Percentiles rank a stretch among this genome's conserved stretches.
Conservation (phyloP, 2,797 vertebrate species). For the Carapus acus region DNA sequence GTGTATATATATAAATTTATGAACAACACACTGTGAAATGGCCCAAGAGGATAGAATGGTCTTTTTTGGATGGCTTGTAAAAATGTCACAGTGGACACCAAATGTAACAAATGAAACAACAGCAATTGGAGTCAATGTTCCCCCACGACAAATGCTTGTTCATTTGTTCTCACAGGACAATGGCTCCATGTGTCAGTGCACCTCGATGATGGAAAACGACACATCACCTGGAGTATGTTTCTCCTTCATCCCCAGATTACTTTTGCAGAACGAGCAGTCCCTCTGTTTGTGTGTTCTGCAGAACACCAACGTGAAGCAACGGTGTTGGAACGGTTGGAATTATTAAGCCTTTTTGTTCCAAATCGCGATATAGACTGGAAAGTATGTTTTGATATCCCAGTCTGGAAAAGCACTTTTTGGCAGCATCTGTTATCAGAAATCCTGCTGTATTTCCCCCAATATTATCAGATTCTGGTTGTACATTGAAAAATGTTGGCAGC, state of each 20-base stretch:
- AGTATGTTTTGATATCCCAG: conserved; percentile 26
- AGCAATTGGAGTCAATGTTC: conserved; percentile 7
- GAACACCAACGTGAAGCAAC: too few relatives aligned
- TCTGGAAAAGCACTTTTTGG: conserved; percentile 14
- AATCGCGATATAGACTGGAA: conserved; percentile 9
- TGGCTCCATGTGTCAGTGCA: conserved; percentile 9
- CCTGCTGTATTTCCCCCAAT: not conserved
- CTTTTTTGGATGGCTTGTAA: not conserved
- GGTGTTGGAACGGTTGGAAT: conserved; percentile 25
- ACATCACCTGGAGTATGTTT: conserved; percentile 25
- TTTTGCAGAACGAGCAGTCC: conserved; percentile 36
- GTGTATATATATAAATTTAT: too few relatives aligned
- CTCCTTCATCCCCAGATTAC: conserved; percentile 23
- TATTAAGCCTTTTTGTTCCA: conserved; percentile 23
- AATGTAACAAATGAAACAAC: not conserved
- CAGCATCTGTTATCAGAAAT: conserved; percentile 13
- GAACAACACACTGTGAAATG: too few relatives aligned
- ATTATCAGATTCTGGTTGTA: not conserved
- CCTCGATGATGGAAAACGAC: conserved; percentile 18
- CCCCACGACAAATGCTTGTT: conserved; percentile 11
- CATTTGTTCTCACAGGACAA: conserved; percentile 18
- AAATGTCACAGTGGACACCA: not conserved
- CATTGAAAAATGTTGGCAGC: not conserved
- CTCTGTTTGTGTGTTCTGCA: too few relatives aligned
- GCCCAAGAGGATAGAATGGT: too few relatives aligned